Evolutionary conservation across 2,113 vertebrate species (phyloP).

Genomic region (Trinectes maculatus): DNA sequence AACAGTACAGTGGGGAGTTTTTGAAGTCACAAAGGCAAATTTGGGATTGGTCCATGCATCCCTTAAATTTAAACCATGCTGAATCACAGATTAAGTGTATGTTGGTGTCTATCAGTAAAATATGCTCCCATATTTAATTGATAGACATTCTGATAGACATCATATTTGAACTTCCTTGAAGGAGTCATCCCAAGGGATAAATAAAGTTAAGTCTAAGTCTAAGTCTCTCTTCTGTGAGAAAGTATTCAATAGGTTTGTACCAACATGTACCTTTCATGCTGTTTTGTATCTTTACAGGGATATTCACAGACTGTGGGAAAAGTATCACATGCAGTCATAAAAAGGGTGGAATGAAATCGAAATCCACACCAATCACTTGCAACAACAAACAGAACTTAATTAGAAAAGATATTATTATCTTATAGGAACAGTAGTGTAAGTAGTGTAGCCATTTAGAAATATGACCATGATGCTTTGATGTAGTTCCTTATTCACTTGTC

Average conservation of each 20-base stretch:
- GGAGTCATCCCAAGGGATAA: too few relatives aligned
- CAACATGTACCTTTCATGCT: background rate
- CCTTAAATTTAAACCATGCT: too few relatives aligned
- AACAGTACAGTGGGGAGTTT: conserved; percentile 1
- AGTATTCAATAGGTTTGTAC: background rate
- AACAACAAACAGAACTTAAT: too few relatives aligned
- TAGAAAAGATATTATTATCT: background rate
- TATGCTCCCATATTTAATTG: background rate
- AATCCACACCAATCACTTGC: too few relatives aligned
- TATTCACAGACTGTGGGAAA: background rate
- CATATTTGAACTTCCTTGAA: too few relatives aligned
- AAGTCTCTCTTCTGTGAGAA: too few relatives aligned
- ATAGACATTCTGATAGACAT: background rate
- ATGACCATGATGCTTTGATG: conserved; percentile 1
- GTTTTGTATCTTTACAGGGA: background rate
- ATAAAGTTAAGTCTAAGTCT: too few relatives aligned
- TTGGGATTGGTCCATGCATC: too few relatives aligned
- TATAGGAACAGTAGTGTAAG: background rate
- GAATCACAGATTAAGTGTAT: too few relatives aligned
- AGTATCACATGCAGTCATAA: too few relatives aligned
- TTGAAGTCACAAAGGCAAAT: too few relatives aligned
- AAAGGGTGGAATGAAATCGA: too few relatives aligned
- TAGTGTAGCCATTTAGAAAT: background rate
- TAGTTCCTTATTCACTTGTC: background rate
- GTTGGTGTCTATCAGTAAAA: background rate